Evolutionary conservation across 2,113 vertebrate genomes (phyloP), one percentile per base, ranked within the genome.

Genomic region (Sinocyclocheilus maitianheensis): DNA sequence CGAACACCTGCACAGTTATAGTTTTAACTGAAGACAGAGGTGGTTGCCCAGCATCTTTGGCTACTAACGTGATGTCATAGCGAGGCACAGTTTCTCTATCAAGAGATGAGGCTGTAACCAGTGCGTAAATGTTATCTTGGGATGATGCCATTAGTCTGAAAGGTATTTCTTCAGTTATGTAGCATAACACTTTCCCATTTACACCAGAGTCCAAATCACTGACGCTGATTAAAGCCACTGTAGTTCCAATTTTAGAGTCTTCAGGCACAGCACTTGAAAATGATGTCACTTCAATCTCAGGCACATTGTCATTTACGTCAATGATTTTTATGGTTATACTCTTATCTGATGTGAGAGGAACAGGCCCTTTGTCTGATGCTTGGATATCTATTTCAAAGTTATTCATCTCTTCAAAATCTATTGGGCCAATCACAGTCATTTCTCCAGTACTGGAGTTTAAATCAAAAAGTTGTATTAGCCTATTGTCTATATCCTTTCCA

Each of bases 231-330:
- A 94, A 71, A 30, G 93, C 93, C 4, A 94, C 87, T 0, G 90
- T 91, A 8, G 93, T 94, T 58, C 94, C 93, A 22, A 71, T 51
- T 51, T 85, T 91, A 0, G 89, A 88, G 76, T 94, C 87, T 81
- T 94, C 94, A 0, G 85, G 65, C 53, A 98, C 91, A 1, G 96
- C 94, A 74, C 94, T 97, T 8, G 97, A 97, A 88, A 97, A 90
- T 18, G 96, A 97, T 1, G 96, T 97, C 63, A 98, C 91, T 80
- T 96, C 93, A 83, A 98, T 96, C 71, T 97, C 95, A 1, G 97
- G 97, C 2, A 91, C 89, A 5, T 98, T 98, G 81, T 95, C 94
- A 48, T 95, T 95, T 18, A 92, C 0, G 14, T 95, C 94, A 3
- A 91, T 53, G 34, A 95, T 85, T 10, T 92, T 90, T 37, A 94